Base-by-base conservation (phyloP, 2,888 invertebrate genomes). In the Dendrolimus houi region DNA sequence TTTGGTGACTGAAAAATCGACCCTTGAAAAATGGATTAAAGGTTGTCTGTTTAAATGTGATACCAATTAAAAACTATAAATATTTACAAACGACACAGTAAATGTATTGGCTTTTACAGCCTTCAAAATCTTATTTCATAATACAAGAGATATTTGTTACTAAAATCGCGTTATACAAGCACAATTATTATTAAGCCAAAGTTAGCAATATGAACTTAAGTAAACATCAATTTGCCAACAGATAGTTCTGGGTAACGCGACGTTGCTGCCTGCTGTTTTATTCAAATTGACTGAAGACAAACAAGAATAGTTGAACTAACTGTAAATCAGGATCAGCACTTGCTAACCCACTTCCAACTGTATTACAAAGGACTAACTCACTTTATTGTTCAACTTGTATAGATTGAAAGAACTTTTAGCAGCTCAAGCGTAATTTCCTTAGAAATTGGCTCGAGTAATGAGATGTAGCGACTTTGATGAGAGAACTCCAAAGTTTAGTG, bases 231-330 rank as follows among this genome's bases (percentile, higher is more conserved):
- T 29, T 29, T 29, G 29, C 29, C 29, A 6, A 67, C 74, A 75
- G 78, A 79, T 73, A 74, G 74, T 69, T 71, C 66, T 67, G 62
- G 65, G 64, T 29, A 29, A 29, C 29, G 29, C 29, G 29, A 29
- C 29, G 29, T 29, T 29, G 29, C 29, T 29, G 29, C 62, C 29
- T 29, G 29, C 62, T 66, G 69, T 75, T 81, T 74, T 73, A 78
- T 79, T 79, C 71, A 78, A 79, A 82, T 77, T 75, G 74, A 66
- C 71, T 72, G 68, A 75, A 81, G 75, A 76, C 77, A 79, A 80
- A 82, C 75, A 72, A 68, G 53, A 67, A 77, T 75, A 81, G 80
- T 79, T 75, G 67, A 72, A 68, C 72, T 67, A 75, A 76, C 76
- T 80, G 75, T 77, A 77, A 80, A 81, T 82, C 79, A 75, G 71